A percentile compares a stretch with the other conserved stretches of the same genome.
Conservation (phyloP, 2,888 invertebrate species). For the Napeogenes inachia region DNA sequence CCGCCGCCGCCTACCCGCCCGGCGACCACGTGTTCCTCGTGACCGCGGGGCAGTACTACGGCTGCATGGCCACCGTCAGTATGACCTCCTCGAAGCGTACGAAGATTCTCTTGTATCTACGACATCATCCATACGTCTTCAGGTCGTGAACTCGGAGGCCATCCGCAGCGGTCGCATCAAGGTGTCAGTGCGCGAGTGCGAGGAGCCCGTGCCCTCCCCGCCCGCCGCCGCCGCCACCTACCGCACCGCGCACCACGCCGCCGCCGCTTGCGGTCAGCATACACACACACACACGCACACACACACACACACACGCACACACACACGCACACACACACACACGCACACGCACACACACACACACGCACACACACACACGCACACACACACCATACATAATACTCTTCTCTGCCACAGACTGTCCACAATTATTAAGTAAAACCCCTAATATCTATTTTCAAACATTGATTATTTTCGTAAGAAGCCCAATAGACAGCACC, state of each 20-base stretch:
- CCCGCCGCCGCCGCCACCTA: slow-evolving; percentile 62
- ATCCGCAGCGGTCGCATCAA: slow-evolving; percentile 79
- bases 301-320: no score
- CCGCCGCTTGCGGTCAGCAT: slow-evolving; percentile 74
- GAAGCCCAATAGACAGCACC: no score
- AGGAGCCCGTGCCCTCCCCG: slow-evolving; percentile 48
- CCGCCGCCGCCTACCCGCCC: slow-evolving; percentile 79
- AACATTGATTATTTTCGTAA: no score
- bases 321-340: background rate
- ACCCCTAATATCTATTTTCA: no score
- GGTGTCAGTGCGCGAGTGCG: slow-evolving; percentile 68
- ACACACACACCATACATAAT: background rate
- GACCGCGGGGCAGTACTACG: slow-evolving; percentile 88
- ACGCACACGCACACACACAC: slow-evolving; percentile 11
- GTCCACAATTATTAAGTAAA: no score
- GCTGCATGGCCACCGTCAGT: slow-evolving; percentile 84
- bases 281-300: background rate
- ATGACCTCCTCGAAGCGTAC: background rate
- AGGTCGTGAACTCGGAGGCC: slow-evolving; percentile 78
- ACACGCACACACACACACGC: slow-evolving; percentile 10
- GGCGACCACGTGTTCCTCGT: slow-evolving; percentile 84
- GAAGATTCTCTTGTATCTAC: no score
- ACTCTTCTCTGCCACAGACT: no score
- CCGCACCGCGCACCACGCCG: slow-evolving; percentile 75
- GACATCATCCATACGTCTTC: slow-evolving; percentile 1